These are phyloP conservation scores for Masticophis lateralis DNA, from an alignment of 2,797 vertebrate genomes.

Conservation along the genomic window DNA sequence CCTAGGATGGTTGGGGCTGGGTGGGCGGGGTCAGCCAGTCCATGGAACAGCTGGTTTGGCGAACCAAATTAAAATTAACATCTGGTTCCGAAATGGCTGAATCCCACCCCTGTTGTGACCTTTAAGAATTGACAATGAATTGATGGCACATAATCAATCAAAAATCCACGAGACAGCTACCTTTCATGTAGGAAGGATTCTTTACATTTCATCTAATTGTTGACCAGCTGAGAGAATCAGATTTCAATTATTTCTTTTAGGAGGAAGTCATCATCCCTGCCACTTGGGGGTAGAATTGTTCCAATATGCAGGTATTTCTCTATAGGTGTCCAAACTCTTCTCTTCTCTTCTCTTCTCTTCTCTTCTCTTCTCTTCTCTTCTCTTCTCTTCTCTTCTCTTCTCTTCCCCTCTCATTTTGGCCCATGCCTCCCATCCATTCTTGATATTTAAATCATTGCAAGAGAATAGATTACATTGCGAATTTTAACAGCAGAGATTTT, in stretches of 20 bases:
- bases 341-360: background rate
- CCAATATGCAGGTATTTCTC: background rate
- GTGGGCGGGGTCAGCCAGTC: no score
- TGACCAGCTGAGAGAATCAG: background rate
- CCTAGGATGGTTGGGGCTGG: no score
- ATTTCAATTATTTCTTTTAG: background rate
- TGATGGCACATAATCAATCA: background rate
- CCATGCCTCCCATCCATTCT: background rate
- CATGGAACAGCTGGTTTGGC: no score
- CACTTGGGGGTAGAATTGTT: background rate
- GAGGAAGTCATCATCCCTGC: background rate
- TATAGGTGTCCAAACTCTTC: background rate
- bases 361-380: background rate
- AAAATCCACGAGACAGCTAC: background rate
- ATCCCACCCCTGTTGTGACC: no score
- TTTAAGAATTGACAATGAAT: background rate
- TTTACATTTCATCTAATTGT: background rate
- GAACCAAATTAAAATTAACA: no score
- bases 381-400: no score
- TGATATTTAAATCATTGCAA: slow-evolving; percentile 48
- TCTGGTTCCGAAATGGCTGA: no score
- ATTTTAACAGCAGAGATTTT: background rate
- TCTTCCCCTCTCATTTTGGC: no score
- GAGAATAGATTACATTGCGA: background rate
- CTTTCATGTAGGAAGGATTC: background rate